Conservation (phyloP, 2,888 invertebrate genomes). For the Marronus borbonicus region DNA sequence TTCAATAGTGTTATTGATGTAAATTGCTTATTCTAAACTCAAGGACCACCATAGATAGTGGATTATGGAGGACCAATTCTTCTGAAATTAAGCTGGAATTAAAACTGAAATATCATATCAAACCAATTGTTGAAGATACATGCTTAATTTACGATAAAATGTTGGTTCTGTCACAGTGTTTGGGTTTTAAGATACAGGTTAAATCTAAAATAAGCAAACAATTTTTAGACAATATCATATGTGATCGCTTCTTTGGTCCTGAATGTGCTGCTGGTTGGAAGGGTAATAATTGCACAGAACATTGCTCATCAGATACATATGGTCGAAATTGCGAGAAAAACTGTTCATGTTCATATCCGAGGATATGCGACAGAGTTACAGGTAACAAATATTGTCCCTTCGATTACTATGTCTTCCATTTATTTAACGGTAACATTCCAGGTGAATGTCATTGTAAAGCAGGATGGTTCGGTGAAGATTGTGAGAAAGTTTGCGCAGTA, state of each 20-base stretch:
- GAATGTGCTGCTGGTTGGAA: neutral
- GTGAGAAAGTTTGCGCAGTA: conserved; percentile 57
- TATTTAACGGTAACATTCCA: neutral
- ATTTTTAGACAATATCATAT: neutral
- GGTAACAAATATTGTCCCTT: neutral
- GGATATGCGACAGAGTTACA: neutral
- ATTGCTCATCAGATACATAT: neutral
- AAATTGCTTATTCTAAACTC: too few species aligned
- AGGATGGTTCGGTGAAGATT: conserved; percentile 14
- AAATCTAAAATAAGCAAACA: neutral
- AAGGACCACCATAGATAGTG: too few species aligned
- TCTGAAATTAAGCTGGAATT: too few species aligned
- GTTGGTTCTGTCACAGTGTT: too few species aligned
- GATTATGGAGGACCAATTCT: too few species aligned
- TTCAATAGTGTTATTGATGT: too few species aligned
- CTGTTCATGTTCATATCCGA: neutral
- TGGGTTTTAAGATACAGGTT: too few species aligned
- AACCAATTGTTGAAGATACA: too few species aligned
- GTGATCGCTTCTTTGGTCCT: neutral
- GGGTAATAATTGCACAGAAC: neutral
- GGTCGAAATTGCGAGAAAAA: neutral
- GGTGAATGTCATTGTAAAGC: conserved; percentile 22
- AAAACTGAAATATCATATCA: too few species aligned
- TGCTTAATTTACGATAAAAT: too few species aligned
- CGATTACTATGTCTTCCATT: too few species aligned